Conservation (phyloP, 1,140 invertebrate species). For the Zaprionus ornatus region DNA sequence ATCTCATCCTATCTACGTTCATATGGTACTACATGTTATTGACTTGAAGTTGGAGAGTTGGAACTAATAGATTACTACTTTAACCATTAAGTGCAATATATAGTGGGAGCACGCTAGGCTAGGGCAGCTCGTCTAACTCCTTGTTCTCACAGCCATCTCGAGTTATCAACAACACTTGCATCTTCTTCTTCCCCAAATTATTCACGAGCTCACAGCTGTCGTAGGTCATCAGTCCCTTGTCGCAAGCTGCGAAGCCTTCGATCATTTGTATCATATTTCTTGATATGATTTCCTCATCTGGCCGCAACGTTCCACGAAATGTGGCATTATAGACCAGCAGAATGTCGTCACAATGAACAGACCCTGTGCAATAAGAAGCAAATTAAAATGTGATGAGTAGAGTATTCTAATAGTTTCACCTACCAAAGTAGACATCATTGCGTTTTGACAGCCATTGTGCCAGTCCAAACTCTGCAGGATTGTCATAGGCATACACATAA, state of each 20-base stretch:
- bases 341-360: constrained; percentile 49
- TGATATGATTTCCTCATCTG: constrained; percentile 34
- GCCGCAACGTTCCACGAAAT: background rate
- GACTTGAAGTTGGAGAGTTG: background rate
- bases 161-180: constrained; percentile 34
- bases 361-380: too few relatives aligned
- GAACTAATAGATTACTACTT: background rate
- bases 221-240: constrained; percentile 3
- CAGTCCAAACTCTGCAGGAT: constrained; percentile 26
- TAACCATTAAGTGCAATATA: background rate
- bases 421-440: constrained; percentile 47
- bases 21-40: background rate
- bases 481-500: constrained; percentile 51
- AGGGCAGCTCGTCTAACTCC: background rate
- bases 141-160: constrained; percentile 29
- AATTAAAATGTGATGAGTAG: too few relatives aligned
- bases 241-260: constrained; percentile 19
- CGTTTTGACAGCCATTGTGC: constrained; percentile 30
- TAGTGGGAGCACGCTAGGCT: background rate
- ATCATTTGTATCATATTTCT: constrained; percentile 45
- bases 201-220: constrained; percentile 5
- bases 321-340: constrained; percentile 27
- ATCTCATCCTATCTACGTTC: background rate
- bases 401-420: too few relatives aligned
- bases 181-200: constrained; percentile 22